Evolutionary conservation across 1,140 invertebrate species (phyloP).

Genomic region (Drosophila watanabei): DNA sequence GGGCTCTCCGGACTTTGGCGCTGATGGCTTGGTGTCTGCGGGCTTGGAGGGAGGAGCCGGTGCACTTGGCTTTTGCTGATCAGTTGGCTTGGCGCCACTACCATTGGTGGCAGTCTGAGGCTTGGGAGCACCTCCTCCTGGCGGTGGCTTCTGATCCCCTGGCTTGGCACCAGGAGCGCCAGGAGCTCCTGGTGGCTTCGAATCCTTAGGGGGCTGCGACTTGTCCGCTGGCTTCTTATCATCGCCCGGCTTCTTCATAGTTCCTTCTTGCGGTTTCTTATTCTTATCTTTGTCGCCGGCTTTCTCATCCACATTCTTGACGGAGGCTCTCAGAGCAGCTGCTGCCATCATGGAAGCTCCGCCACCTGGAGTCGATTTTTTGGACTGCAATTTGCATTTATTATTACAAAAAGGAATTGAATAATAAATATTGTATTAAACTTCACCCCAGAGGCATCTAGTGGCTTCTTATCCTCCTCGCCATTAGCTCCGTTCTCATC

Average conservation of each 20-base stretch:
- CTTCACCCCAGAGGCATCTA: constrained; percentile 53
- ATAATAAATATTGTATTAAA: neutral
- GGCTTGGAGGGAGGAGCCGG: constrained; percentile 77
- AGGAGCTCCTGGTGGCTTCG: constrained; percentile 28
- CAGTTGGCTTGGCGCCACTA: constrained; percentile 39
- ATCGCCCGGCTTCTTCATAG: constrained; percentile 39
- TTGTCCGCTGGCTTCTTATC: constrained; percentile 59
- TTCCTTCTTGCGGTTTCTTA: constrained; percentile 43
- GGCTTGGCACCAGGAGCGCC: constrained; percentile 32
- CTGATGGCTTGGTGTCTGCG: constrained; percentile 67
- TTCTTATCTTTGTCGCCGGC: constrained; percentile 20
- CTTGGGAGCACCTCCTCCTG: constrained; percentile 46
- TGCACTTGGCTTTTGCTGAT: constrained; percentile 64
- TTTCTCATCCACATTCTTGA: constrained; percentile 70
- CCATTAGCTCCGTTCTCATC: constrained; percentile 24
- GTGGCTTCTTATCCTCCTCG: constrained; percentile 41
- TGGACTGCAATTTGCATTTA: constrained; percentile 38
- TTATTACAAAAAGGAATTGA: neutral
- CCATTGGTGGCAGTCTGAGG: constrained; percentile 39
- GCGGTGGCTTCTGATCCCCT: constrained; percentile 51
- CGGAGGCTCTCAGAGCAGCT: constrained; percentile 62
- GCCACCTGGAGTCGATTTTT: constrained; percentile 22
- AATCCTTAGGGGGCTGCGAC: constrained; percentile 23
- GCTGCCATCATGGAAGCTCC: constrained; percentile 58
- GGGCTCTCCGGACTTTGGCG: constrained; percentile 68